A percentile compares a stretch with the other conserved stretches of the same genome.
Conservation (phyloP, 1,140 invertebrate species). For the Dryas iulia region DNA sequence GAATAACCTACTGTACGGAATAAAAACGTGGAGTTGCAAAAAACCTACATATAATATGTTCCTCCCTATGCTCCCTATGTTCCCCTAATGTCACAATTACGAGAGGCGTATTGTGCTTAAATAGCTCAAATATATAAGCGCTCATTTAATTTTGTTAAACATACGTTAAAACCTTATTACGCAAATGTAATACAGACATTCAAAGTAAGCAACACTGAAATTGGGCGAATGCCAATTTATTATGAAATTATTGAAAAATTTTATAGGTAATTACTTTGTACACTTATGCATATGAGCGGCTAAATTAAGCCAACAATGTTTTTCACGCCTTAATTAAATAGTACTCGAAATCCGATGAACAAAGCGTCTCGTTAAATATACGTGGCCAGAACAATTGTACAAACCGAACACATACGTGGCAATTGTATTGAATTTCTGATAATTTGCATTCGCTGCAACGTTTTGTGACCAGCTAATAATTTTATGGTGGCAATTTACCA, state of each 20-base stretch:
- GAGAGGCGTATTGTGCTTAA: too few relatives aligned
- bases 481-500: constrained; percentile 38
- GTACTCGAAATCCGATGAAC: constrained; percentile 44
- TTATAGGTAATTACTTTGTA: constrained; percentile 11
- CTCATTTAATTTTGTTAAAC: background rate
- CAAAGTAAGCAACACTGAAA: background rate
- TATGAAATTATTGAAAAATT: constrained; percentile 3
- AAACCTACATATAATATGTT: too few relatives aligned
- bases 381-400: constrained; percentile 43
- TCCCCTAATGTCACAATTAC: too few relatives aligned
- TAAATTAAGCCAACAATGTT: constrained; percentile 34
- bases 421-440: constrained; percentile 38
- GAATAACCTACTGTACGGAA: too few relatives aligned
- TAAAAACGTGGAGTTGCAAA: too few relatives aligned
- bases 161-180: background rate
- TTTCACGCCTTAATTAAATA: constrained; percentile 53
- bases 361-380: constrained; percentile 48
- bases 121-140: background rate
- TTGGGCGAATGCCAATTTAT: background rate
- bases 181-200: background rate
- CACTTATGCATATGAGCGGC: constrained; percentile 8
- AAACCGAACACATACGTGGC: constrained; percentile 33
- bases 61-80: too few relatives aligned
- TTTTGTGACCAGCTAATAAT: constrained; percentile 37
- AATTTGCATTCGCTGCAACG: constrained; percentile 36